phyloP scores from a whole-genome alignment of 2,797 vertebrate genomes.

The Trachops cirrhosus region DNA sequence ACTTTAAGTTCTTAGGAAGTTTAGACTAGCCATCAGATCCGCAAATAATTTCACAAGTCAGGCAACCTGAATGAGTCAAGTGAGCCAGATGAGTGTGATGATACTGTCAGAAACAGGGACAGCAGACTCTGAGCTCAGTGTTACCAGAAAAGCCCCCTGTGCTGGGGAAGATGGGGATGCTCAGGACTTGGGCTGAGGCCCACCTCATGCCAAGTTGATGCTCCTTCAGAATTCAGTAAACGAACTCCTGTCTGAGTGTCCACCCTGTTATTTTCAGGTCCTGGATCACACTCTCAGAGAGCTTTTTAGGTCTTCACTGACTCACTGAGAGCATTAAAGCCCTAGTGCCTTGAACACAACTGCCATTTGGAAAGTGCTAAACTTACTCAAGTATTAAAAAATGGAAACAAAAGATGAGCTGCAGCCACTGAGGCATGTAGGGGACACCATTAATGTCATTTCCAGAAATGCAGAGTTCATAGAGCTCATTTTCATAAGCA shows the following conservation, averaged over 20 bases:
- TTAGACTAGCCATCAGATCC: neutral
- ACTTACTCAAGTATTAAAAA: neutral
- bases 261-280: neutral
- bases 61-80: neutral
- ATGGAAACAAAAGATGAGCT: neutral
- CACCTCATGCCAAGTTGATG: fast-evolving
- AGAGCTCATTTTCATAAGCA: neutral
- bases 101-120: neutral
- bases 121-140: neutral
- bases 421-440: neutral
- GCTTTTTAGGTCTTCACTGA: neutral
- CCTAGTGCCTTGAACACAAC: neutral
- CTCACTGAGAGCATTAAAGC: neutral
- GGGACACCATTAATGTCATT: neutral
- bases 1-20: neutral
- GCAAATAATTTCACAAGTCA: neutral
- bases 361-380: neutral
- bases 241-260: neutral
- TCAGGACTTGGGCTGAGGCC: fast-evolving
- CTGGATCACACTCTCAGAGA: neutral
- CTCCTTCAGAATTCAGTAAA: neutral
- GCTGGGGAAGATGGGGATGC: neutral
- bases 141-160: neutral
- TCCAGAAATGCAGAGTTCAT: neutral
- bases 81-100: neutral